Evolutionary conservation across 2,888 invertebrate genomes (phyloP).

Genomic region (Acanthosepion esculentum): DNA sequence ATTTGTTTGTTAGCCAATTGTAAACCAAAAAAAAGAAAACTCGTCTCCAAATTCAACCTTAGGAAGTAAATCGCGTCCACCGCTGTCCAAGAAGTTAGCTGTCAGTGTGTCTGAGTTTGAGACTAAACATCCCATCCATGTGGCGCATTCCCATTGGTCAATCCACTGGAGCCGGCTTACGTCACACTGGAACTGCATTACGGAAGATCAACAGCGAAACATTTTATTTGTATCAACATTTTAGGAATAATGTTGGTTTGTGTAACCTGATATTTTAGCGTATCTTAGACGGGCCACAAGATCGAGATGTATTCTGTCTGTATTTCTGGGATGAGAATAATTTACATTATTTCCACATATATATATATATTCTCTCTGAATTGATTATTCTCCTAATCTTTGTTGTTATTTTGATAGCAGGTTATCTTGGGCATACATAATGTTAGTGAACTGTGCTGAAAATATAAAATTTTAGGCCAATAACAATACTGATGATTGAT

Average conservation of each 20-base stretch:
- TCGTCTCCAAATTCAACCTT: not conserved
- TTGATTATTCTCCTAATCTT: too few species aligned
- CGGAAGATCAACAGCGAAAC: not conserved
- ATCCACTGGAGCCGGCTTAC: not conserved
- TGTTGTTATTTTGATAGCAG: too few species aligned
- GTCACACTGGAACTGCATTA: not conserved
- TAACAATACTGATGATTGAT: too few species aligned
- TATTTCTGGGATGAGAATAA: too few species aligned
- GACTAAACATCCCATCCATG: not conserved
- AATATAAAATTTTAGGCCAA: too few species aligned
- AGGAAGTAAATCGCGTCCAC: not conserved
- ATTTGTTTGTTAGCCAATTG: not conserved
- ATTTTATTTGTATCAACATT: not conserved
- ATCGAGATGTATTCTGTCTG: too few species aligned
- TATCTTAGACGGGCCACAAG: too few species aligned
- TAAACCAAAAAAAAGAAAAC: not conserved
- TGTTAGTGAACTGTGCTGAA: too few species aligned
- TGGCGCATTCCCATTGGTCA: slow-evolving; percentile 22
- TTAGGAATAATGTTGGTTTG: not conserved
- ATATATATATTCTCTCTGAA: too few species aligned
- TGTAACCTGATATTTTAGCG: not conserved
- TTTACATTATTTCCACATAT: too few species aligned
- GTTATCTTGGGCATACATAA: too few species aligned
- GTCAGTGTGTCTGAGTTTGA: not conserved
- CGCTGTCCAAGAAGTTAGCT: not conserved